These are phyloP conservation scores for Amiota mariae DNA, from an alignment of 2,888 invertebrate species.

Conservation along the genomic window DNA sequence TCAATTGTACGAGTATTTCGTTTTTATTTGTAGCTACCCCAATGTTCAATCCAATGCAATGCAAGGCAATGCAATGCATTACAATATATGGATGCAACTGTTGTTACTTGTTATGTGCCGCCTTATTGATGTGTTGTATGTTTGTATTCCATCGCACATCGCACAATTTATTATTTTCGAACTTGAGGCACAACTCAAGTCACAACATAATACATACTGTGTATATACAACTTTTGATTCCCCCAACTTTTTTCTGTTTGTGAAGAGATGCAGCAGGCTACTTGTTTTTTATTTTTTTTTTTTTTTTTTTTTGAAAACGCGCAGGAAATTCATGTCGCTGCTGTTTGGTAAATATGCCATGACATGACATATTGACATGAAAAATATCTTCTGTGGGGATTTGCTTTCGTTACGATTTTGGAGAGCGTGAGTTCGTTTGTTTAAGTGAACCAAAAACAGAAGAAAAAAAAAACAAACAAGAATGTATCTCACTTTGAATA, in stretches of 20 bases:
- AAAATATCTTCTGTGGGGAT: slow-evolving; percentile 41
- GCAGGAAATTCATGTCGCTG: slow-evolving; percentile 51
- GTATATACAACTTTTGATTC: too few relatives aligned
- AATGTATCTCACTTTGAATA: background rate
- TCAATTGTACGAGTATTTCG: background rate
- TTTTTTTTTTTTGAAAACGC: slow-evolving; percentile 22
- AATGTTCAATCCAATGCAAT: background rate
- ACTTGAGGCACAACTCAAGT: slow-evolving; percentile 18
- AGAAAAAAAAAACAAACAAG: background rate
- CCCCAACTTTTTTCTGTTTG: background rate
- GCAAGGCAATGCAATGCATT: background rate
- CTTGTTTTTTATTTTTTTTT: background rate
- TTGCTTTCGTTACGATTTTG: slow-evolving; percentile 36
- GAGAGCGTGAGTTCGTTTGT: background rate
- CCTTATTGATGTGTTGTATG: background rate
- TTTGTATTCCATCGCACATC: background rate
- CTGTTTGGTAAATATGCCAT: slow-evolving; percentile 50
- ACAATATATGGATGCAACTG: slow-evolving; percentile 9
- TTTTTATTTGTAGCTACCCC: background rate
- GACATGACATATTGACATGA: slow-evolving; percentile 49
- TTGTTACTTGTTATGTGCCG: background rate
- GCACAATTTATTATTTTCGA: slow-evolving; percentile 21
- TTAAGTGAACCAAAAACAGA: background rate
- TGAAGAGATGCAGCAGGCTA: too few relatives aligned
- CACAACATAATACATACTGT: background rate